These are phyloP conservation scores for Pentalonia nigronervosa DNA, from an alignment of 1,140 invertebrate genomes.

Conservation along the genomic window DNA sequence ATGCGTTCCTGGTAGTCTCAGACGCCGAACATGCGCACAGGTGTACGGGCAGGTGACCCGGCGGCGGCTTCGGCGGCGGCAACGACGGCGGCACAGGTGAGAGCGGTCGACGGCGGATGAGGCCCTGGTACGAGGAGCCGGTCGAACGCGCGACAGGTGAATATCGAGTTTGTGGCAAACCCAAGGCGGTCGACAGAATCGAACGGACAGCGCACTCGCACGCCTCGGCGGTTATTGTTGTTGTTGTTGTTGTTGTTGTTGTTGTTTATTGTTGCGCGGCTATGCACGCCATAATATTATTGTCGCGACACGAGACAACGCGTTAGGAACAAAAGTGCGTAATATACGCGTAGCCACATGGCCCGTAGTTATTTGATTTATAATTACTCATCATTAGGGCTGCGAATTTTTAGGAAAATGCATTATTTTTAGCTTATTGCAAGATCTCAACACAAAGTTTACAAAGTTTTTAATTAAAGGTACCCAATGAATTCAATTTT, in stretches of 20 bases:
- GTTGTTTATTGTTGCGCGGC: neutral
- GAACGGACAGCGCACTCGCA: neutral
- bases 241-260: no score
- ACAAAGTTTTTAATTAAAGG: no score
- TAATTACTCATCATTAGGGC: no score
- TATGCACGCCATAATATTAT: neutral
- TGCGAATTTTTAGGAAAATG: no score
- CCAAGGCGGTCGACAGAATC: neutral
- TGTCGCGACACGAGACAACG: no score
- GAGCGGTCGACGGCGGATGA: neutral
- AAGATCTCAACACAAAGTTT: no score
- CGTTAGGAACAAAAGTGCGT: neutral
- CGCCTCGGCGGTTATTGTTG: neutral
- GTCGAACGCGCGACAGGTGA: conserved; percentile 39
- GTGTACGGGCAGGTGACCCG: conserved; percentile 10
- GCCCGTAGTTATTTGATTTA: no score
- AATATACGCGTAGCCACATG: neutral
- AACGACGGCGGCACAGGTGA: conserved; percentile 24
- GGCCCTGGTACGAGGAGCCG: neutral
- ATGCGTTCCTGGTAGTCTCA: neutral
- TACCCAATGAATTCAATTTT: no score
- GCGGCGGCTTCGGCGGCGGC: neutral
- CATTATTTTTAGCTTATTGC: no score
- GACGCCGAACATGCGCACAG: conserved; percentile 34
- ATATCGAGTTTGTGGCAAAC: neutral